Evolutionary conservation across 2,888 invertebrate genomes (phyloP).

Genomic region (Patella ulyssiponensis): DNA sequence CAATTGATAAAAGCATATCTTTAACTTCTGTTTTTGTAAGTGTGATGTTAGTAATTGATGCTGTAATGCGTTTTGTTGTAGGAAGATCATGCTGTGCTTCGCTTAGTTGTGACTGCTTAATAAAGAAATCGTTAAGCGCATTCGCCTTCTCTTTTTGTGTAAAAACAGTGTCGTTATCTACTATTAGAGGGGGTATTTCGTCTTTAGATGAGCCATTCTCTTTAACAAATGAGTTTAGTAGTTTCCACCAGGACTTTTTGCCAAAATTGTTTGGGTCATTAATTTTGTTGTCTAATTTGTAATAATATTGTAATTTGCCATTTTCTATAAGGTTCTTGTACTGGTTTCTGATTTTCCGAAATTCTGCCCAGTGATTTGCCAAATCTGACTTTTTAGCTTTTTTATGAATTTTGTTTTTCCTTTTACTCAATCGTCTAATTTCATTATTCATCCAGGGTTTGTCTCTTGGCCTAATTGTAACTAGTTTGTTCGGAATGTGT

Average conservation of each 20-base stretch:
- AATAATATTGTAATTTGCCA: too few relatives aligned
- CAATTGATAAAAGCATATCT: too few relatives aligned
- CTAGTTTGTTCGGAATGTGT: conserved; percentile 7
- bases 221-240: not conserved
- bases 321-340: not conserved
- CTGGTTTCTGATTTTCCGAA: conserved; percentile 14
- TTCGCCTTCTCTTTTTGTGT: not conserved
- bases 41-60: too few relatives aligned
- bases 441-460: not conserved
- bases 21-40: too few relatives aligned
- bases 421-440: not conserved
- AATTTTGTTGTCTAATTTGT: too few relatives aligned
- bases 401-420: not conserved
- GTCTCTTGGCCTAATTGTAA: not conserved
- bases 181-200: not conserved
- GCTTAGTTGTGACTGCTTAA: not conserved
- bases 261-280: not conserved
- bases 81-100: too few relatives aligned
- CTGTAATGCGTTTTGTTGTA: too few relatives aligned
- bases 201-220: not conserved
- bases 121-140: not conserved
- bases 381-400: conserved; percentile 7
- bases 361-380: not conserved
- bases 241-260: conserved; percentile 4
- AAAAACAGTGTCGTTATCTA: not conserved